These are phyloP conservation scores for Hippocampus barbouri DNA, from an alignment of 2,113 vertebrate species.

Conservation along the genomic window DNA sequence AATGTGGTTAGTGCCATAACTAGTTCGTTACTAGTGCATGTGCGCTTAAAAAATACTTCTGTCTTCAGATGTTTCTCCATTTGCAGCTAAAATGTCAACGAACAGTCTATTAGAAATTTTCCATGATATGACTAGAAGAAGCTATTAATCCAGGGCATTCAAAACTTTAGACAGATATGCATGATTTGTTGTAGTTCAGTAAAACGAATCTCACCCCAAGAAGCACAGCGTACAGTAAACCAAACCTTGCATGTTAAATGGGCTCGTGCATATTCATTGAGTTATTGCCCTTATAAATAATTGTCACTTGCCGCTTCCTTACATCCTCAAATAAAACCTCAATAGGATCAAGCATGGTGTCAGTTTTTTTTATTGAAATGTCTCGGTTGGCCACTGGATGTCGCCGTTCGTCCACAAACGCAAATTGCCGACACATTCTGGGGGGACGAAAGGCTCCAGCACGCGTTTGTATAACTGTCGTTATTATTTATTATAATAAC, in stretches of 20 bases:
- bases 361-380: conserved; percentile 10
- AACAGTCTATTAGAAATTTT: conserved; percentile 27
- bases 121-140: conserved; percentile 27
- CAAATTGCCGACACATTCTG: too few species aligned
- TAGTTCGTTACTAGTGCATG: conserved; percentile 1
- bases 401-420: conserved; percentile 47
- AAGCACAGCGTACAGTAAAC: conserved; percentile 35
- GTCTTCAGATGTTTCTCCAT: neutral
- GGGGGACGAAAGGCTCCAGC: neutral
- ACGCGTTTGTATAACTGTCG: neutral
- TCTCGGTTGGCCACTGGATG: conserved; percentile 50
- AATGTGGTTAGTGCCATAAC: conserved; percentile 7
- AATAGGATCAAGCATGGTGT: conserved; percentile 39
- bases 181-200: conserved; percentile 46
- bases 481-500: neutral
- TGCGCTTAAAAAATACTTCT: conserved; percentile 1
- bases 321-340: conserved; percentile 65
- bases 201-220: conserved; percentile 17
- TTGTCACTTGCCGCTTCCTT: conserved; percentile 36
- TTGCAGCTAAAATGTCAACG: conserved; percentile 20
- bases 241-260: conserved; percentile 62
- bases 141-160: conserved; percentile 46
- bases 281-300: conserved; percentile 38
- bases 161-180: conserved; percentile 46
- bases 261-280: conserved; percentile 33